Conservation (phyloP, 2,113 vertebrate genomes). For the Chlorodrepanis virens region DNA sequence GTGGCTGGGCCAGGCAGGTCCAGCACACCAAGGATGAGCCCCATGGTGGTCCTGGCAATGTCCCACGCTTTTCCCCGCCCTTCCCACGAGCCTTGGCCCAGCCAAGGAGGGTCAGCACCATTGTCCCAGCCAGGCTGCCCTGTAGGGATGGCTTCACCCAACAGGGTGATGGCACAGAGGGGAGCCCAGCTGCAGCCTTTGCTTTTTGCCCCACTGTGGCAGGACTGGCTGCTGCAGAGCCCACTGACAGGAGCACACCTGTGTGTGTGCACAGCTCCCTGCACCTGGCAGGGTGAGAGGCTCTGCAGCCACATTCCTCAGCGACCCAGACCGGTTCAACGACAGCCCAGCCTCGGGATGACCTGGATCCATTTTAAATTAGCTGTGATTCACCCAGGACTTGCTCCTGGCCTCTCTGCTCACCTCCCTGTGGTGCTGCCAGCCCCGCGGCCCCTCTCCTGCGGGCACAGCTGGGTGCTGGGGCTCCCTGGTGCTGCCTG, state of each 20-base stretch:
- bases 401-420: not conserved
- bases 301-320: not conserved
- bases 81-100: not conserved
- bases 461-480: accelerated
- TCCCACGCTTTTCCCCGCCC: not conserved
- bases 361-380: conserved; percentile 61
- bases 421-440: not conserved
- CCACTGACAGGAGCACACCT: not conserved
- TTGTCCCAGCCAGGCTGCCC: not conserved
- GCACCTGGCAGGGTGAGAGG: accelerated
- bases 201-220: not conserved
- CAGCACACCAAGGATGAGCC: not conserved
- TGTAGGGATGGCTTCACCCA: accelerated
- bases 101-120: accelerated
- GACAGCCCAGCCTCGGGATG: conserved; percentile 1
- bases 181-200: not conserved
- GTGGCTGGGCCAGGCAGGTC: not conserved
- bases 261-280: not conserved
- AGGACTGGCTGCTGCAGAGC: not conserved
- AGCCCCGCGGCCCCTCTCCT: accelerated
- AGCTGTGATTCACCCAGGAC: conserved; percentile 31
- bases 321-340: conserved; percentile 4
- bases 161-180: accelerated
- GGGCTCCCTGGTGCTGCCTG: accelerated
- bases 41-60: accelerated